These are phyloP conservation scores for Diabrotica virgifera DNA, from an alignment of 1,140 invertebrate species.

Conservation along the genomic window DNA sequence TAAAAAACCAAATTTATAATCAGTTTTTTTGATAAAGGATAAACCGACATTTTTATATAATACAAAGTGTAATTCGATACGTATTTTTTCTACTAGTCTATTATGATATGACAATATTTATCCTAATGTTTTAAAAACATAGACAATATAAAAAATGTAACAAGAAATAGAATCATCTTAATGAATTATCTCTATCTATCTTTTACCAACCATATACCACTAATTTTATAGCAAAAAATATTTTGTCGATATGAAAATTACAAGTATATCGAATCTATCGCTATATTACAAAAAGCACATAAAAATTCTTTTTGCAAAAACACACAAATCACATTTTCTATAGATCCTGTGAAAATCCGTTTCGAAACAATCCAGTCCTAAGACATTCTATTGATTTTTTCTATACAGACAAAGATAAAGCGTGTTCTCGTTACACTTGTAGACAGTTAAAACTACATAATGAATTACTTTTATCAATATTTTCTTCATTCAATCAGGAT, in stretches of 20 bases:
- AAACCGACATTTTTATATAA: not conserved
- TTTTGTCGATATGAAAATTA: constrained; percentile 27
- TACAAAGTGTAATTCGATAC: not conserved
- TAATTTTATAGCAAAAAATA: constrained; percentile 22
- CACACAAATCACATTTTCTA: constrained; percentile 7
- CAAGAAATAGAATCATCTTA: too few relatives aligned
- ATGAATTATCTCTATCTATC: not conserved
- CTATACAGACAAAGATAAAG: constrained; percentile 19
- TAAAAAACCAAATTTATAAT: too few relatives aligned
- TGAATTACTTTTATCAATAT: not conserved
- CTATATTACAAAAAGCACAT: constrained; percentile 26
- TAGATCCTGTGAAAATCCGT: not conserved
- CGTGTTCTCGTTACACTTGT: constrained; percentile 14
- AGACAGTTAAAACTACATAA: constrained; percentile 9
- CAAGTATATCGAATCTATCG: constrained; percentile 30
- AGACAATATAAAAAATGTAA: too few relatives aligned
- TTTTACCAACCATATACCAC: not conserved
- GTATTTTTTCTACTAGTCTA: too few relatives aligned
- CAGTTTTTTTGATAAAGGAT: not conserved
- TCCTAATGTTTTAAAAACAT: too few relatives aligned
- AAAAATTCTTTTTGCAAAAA: constrained; percentile 18
- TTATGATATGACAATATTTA: too few relatives aligned
- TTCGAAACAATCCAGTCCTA: not conserved
- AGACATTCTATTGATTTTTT: not conserved
- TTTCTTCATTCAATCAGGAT: not conserved